A percentile compares a stretch with the other conserved stretches of the same genome.
Conservation (phyloP, 2,113 vertebrate species). For the Tyrannus savana region DNA sequence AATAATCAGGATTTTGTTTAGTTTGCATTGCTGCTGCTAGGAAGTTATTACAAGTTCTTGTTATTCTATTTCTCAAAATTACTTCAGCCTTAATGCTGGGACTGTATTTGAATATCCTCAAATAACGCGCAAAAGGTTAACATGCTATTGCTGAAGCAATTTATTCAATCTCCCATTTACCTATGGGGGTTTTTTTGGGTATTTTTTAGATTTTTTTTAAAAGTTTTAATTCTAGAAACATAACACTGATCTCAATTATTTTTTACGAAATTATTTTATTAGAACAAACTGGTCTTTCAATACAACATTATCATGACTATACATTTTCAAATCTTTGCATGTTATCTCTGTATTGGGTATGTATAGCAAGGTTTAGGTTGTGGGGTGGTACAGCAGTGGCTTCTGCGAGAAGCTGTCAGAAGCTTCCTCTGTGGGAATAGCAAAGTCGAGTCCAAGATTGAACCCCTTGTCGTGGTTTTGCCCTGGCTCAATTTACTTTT, state of each 20-base stretch:
- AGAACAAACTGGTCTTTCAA: rapidly evolving
- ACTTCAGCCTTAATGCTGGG: neutral
- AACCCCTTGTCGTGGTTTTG: too few relatives aligned
- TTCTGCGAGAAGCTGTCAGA: neutral
- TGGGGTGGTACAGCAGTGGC: neutral
- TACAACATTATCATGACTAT: neutral
- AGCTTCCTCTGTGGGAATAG: neutral
- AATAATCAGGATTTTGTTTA: neutral
- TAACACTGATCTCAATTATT: neutral
- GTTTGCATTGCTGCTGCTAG: neutral
- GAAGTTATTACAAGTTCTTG: neutral
- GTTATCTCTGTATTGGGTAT: neutral
- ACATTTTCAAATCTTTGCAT: neutral
- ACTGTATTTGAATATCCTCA: neutral
- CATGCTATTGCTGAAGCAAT: neutral
- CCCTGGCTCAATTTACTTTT: too few relatives aligned
- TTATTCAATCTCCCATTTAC: neutral
- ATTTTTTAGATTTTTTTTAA: neutral
- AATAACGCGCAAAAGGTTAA: neutral
- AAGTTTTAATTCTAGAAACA: neutral
- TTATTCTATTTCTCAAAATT: neutral
- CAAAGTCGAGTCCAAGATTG: neutral
- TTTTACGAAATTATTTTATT: neutral
- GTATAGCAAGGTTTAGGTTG: neutral
- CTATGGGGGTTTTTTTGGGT: neutral